phyloP scores from a whole-genome alignment of 2,888 invertebrate genomes.

The Conus canariensis region DNA sequence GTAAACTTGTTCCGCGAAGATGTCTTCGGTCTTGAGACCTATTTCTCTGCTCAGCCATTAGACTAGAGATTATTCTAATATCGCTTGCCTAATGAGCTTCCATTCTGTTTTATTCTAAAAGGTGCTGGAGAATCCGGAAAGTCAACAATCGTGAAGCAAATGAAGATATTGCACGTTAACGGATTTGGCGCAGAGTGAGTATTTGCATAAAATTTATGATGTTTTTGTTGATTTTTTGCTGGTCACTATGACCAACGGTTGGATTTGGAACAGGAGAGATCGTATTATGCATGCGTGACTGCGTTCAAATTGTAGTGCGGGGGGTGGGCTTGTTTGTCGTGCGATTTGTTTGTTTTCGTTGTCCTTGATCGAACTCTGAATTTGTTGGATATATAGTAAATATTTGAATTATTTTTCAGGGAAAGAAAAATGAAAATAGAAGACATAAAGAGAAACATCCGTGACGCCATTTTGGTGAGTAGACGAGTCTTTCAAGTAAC shows the following conservation, averaged over 20 bases:
- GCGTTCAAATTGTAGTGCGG: conserved; percentile 50
- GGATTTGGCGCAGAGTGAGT: conserved; percentile 96
- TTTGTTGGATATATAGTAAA: background rate
- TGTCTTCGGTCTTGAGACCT: conserved; percentile 37
- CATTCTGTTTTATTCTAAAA: conserved; percentile 75
- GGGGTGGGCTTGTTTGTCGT: conserved; percentile 28
- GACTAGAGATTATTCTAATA: conserved; percentile 50
- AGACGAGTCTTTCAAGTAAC: conserved; percentile 35
- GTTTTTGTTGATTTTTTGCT: conserved; percentile 29
- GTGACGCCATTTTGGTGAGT: conserved; percentile 92
- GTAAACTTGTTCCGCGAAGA: conserved; percentile 33
- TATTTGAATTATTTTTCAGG: conserved; percentile 79
- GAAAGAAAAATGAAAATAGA: conserved; percentile 99
- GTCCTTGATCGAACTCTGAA: conserved; percentile 12
- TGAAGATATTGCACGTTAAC: conserved; percentile 99
- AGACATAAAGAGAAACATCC: conserved; percentile 89
- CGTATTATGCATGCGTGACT: conserved; percentile 61
- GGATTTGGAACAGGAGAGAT: conserved; percentile 46
- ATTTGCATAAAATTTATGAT: conserved; percentile 22
- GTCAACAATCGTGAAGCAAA: conserved; percentile 99
- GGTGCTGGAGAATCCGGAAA: conserved; percentile 99
- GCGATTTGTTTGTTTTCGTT: conserved; percentile 22
- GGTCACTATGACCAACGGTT: conserved; percentile 51
- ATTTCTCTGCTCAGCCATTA: conserved; percentile 45
- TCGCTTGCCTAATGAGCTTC: conserved; percentile 53